phyloP scores from a whole-genome alignment of 1,140 invertebrate genomes.

The Temnothorax longispinosus region DNA sequence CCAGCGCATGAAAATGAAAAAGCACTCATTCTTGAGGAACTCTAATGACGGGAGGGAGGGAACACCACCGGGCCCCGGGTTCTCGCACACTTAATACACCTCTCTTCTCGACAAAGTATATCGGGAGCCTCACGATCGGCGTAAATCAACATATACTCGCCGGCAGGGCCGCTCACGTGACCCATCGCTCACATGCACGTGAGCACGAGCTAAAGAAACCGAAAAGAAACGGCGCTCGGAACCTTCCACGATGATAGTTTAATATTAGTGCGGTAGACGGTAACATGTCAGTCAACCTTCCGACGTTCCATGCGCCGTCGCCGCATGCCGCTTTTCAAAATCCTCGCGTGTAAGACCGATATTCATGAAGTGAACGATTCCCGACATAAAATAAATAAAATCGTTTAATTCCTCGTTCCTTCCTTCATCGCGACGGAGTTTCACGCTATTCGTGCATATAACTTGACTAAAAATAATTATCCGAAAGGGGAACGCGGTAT shows the following conservation, averaged over 20 bases:
- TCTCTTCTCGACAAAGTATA: constrained; percentile 51
- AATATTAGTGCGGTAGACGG: constrained; percentile 57
- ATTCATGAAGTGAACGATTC: constrained; percentile 47
- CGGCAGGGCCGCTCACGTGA: constrained; percentile 50
- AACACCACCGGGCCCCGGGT: constrained; percentile 45
- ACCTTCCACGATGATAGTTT: constrained; percentile 59
- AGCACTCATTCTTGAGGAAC: constrained; percentile 56
- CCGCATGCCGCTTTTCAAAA: constrained; percentile 45
- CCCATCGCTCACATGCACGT: constrained; percentile 38
- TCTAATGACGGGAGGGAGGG: constrained; percentile 60
- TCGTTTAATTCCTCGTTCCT: constrained; percentile 33
- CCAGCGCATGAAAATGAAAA: constrained; percentile 53
- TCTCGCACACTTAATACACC: constrained; percentile 50
- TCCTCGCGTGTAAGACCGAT: constrained; percentile 56
- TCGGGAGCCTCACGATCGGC: constrained; percentile 51
- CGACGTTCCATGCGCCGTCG: constrained; percentile 40
- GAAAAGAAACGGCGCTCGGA: constrained; percentile 28
- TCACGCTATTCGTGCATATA: constrained; percentile 16
- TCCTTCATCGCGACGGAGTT: background rate
- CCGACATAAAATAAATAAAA: constrained; percentile 47
- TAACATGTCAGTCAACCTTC: constrained; percentile 58
- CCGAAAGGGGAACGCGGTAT: background rate
- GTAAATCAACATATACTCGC: constrained; percentile 67
- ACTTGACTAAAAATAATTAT: constrained; percentile 12
- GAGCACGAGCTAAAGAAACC: constrained; percentile 51